Evolutionary conservation across 2,113 vertebrate genomes (phyloP).

Genomic region (Hepsetus odoe): DNA sequence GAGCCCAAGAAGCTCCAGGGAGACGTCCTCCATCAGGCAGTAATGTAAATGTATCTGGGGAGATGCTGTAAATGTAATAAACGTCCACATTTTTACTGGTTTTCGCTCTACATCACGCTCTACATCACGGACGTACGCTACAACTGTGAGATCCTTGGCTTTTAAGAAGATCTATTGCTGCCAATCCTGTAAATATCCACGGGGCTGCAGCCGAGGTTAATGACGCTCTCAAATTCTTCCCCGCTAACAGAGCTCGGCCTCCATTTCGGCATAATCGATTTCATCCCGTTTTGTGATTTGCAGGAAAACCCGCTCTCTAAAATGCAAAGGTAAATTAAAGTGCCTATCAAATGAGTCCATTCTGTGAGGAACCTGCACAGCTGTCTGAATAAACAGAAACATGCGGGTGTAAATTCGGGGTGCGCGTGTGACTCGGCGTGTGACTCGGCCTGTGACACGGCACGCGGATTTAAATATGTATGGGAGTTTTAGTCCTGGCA

Average conservation of each 20-base stretch:
- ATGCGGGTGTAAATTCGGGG: background rate
- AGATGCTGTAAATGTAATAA: too few species aligned
- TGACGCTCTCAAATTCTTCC: constrained; percentile 26
- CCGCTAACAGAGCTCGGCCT: background rate
- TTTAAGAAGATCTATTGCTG: background rate
- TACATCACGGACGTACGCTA: background rate
- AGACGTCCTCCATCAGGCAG: too few species aligned
- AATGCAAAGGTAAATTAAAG: background rate
- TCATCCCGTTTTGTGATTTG: constrained; percentile 12
- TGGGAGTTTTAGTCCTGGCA: background rate
- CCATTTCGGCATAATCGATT: constrained; percentile 35
- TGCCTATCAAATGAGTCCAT: background rate
- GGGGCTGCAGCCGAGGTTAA: background rate
- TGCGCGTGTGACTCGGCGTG: too few species aligned
- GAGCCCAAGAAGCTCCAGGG: too few species aligned
- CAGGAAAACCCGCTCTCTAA: constrained; percentile 11
- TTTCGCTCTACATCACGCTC: background rate
- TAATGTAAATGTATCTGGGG: too few species aligned
- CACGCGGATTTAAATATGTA: background rate
- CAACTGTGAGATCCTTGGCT: background rate
- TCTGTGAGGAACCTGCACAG: background rate
- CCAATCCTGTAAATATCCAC: background rate
- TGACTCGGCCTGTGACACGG: too few species aligned
- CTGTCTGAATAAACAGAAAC: background rate
- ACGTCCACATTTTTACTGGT: background rate